These are phyloP conservation scores for Callipepla californica DNA, from an alignment of 2,113 vertebrate genomes.

Conservation along the genomic window DNA sequence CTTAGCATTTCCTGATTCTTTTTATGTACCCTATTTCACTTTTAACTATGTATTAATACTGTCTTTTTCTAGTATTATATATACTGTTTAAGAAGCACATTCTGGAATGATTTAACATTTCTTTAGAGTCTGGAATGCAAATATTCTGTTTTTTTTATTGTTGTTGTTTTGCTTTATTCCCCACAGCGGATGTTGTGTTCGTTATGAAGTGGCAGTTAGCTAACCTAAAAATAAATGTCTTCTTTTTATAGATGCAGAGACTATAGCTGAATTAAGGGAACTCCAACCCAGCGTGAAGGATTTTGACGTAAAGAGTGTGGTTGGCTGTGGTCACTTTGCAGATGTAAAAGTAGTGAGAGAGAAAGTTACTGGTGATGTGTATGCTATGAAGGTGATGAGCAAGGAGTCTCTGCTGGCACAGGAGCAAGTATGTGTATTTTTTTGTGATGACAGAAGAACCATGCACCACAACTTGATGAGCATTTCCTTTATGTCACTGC, in stretches of 20 bases:
- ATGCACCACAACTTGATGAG: background rate
- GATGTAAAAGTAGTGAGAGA: constrained; percentile 93
- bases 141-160: background rate
- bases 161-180: background rate
- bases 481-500: background rate
- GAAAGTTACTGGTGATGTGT: constrained; percentile 89
- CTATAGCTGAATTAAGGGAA: constrained; percentile 85
- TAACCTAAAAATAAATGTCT: constrained; percentile 28
- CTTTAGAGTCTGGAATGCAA: constrained; percentile 48
- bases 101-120: constrained; percentile 72
- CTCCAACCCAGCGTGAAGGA: constrained; percentile 87
- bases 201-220: constrained; percentile 1
- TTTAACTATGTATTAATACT: constrained; percentile 64
- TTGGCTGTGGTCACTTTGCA: constrained; percentile 90
- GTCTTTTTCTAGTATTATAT: constrained; percentile 69
- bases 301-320: constrained; percentile 88
- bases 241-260: constrained; percentile 85
- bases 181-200: background rate
- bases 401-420: constrained; percentile 84
- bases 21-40: constrained; percentile 65
- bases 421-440: constrained; percentile 83
- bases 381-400: constrained; percentile 95
- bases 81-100: constrained; percentile 20
- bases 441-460: background rate
- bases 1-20: constrained; percentile 73